Percentiles rank a stretch among this genome's conserved stretches.
phyloP scores from a whole-genome alignment of 2,797 vertebrate species.

The Helarctos malayanus region DNA sequence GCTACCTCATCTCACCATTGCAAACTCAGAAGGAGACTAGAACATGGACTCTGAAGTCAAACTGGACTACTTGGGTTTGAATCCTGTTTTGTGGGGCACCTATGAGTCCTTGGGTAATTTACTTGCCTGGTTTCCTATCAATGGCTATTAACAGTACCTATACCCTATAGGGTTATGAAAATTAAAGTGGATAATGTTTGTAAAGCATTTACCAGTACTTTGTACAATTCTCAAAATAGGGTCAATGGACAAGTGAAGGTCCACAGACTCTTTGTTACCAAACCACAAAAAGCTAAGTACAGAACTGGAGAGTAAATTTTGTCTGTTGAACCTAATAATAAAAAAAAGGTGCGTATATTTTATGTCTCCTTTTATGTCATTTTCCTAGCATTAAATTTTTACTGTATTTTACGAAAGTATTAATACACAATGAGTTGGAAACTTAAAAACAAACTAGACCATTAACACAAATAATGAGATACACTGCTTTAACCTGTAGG shows the following conservation, averaged over 20 bases:
- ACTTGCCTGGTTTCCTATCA: neutral
- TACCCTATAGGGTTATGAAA: neutral
- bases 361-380: neutral
- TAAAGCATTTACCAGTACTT: neutral
- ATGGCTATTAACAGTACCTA: neutral
- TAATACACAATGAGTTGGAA: neutral
- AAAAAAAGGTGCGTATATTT: neutral
- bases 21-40: neutral
- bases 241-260: neutral
- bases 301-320: slow-evolving; percentile 19
- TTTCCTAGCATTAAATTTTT: slow-evolving; percentile 21
- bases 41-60: neutral
- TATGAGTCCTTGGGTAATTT: neutral
- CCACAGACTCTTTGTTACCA: neutral
- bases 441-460: neutral
- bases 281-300: neutral
- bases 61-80: neutral
- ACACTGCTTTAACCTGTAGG: slow-evolving; percentile 12
- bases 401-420: slow-evolving; percentile 44
- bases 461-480: slow-evolving; percentile 36
- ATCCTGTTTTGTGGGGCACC: neutral
- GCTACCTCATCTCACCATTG: slow-evolving; percentile 1
- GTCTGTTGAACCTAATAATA: neutral
- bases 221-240: neutral
- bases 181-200: neutral